Evolutionary conservation across 1,140 invertebrate species (phyloP).

Genomic region (Cotesia chilonis): DNA sequence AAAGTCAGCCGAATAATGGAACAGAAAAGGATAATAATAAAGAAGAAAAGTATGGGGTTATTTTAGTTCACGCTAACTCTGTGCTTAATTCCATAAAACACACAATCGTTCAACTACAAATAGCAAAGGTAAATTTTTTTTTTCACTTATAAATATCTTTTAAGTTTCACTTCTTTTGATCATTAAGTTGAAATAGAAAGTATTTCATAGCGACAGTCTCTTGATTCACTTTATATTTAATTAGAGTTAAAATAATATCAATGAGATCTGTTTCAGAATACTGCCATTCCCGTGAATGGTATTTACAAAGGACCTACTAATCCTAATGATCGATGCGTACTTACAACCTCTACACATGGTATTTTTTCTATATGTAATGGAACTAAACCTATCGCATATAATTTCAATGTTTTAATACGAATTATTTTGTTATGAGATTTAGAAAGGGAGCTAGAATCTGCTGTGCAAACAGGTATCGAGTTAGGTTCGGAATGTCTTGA

Average conservation of each 20-base stretch:
- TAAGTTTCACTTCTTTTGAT: no score
- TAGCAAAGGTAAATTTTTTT: slow-evolving; percentile 82
- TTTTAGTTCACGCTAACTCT: slow-evolving; percentile 59
- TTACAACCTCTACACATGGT: slow-evolving; percentile 53
- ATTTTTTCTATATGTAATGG: not conserved
- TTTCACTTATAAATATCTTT: not conserved
- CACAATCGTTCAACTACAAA: slow-evolving; percentile 96
- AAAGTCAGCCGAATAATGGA: slow-evolving; percentile 46
- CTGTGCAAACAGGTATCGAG: slow-evolving; percentile 70
- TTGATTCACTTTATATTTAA: no score
- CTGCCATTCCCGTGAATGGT: slow-evolving; percentile 86
- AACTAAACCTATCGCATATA: no score
- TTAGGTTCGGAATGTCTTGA: slow-evolving; percentile 72
- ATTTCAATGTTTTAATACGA: slow-evolving; percentile 1
- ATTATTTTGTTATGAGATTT: slow-evolving; percentile 40
- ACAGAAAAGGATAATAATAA: slow-evolving; percentile 54
- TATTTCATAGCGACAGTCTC: no score
- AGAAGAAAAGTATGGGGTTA: slow-evolving; percentile 53
- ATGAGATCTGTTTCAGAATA: slow-evolving; percentile 73
- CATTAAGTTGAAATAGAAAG: no score
- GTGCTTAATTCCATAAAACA: slow-evolving; percentile 83
- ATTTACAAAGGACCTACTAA: slow-evolving; percentile 75
- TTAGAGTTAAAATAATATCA: not conserved
- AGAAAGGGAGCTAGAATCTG: slow-evolving; percentile 52
- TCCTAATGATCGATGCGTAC: slow-evolving; percentile 39